A percentile compares a stretch with the other conserved stretches of the same genome.
Evolutionary conservation across 2,797 vertebrate species (phyloP).

Genomic region (Halcyon badia): DNA sequence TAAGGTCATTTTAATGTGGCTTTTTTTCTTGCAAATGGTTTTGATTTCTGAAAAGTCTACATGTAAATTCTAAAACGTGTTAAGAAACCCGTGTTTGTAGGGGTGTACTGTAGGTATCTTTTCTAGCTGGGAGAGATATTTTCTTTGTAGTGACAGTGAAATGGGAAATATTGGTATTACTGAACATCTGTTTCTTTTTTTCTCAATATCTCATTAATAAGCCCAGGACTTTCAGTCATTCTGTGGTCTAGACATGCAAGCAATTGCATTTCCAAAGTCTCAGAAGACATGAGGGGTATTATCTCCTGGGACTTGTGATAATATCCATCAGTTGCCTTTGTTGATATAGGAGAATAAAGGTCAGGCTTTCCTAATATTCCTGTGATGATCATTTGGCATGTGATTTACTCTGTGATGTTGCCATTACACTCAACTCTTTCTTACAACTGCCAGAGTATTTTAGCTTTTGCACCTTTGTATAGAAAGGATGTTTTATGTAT

Average conservation of each 20-base stretch:
- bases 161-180: not conserved
- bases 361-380: not conserved
- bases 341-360: not conserved
- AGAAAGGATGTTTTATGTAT: fast-evolving
- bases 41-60: not conserved
- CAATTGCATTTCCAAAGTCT: not conserved
- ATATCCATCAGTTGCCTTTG: not conserved
- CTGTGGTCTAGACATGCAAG: not conserved
- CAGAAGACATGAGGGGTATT: not conserved
- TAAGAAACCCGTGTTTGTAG: not conserved
- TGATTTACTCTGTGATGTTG: not conserved
- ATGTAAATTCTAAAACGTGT: not conserved
- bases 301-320: not conserved
- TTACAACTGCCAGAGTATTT: not conserved
- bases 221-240: not conserved
- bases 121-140: not conserved
- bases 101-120: not conserved
- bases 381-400: not conserved
- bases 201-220: not conserved
- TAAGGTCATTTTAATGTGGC: not conserved
- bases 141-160: not conserved
- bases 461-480: not conserved
- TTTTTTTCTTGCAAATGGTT: not conserved
- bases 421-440: not conserved
- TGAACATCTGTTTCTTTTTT: not conserved